Conservation (phyloP, 2,797 vertebrate genomes). For the Coilia nasus region DNA sequence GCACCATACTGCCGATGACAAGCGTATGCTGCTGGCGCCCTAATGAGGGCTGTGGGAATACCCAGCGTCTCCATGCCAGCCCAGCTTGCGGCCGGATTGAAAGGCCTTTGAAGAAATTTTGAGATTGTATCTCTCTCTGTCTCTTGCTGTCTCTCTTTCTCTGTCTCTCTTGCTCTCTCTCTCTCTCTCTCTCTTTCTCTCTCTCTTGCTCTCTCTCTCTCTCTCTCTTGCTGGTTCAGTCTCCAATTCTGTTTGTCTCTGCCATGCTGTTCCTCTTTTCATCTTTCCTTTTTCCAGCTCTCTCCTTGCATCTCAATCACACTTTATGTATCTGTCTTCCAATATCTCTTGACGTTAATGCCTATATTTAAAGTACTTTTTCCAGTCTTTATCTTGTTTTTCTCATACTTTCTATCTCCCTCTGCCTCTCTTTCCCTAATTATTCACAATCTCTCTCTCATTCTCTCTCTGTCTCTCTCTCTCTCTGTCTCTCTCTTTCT, state of each 20-base stretch:
- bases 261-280: neutral
- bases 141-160: neutral
- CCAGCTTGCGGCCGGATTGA: neutral
- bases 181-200: neutral
- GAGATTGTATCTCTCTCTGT: neutral
- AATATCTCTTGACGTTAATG: too few relatives aligned
- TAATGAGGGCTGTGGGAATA: slow-evolving; percentile 25
- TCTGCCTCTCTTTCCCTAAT: too few relatives aligned
- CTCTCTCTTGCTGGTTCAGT: neutral
- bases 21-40: neutral
- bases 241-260: neutral
- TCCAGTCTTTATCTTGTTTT: neutral
- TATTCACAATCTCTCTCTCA: neutral
- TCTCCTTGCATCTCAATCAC: neutral
- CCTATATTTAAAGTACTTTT: too few relatives aligned
- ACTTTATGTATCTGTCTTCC: neutral
- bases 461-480: neutral
- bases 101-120: neutral
- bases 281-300: neutral
- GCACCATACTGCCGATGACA: neutral
- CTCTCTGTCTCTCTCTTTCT: neutral
- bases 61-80: neutral
- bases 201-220: neutral
- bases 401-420: neutral
- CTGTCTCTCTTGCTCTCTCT: neutral